phyloP scores from a whole-genome alignment of 2,888 invertebrate species.

The Lottia scabra region DNA sequence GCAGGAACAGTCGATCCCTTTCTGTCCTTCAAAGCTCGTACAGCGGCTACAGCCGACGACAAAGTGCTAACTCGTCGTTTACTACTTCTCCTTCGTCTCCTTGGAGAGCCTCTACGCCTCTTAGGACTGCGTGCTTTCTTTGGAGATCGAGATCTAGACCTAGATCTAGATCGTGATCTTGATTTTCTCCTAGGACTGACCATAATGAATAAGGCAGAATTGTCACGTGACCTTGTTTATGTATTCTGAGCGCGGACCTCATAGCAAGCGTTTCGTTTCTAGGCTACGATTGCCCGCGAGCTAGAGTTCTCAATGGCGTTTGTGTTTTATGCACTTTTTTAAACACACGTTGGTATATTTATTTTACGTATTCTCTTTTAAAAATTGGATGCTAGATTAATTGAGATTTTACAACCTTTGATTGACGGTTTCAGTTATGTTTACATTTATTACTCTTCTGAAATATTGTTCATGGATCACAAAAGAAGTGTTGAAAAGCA shows the following conservation, averaged over 20 bases:
- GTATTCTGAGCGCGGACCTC: not conserved
- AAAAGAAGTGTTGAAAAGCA: too few relatives aligned
- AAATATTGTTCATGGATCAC: too few relatives aligned
- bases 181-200: not conserved
- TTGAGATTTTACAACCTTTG: too few relatives aligned
- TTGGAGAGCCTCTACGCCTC: not conserved
- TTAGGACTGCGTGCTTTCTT: not conserved
- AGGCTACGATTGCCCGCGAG: not conserved
- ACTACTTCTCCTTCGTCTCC: not conserved
- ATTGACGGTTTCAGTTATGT: too few relatives aligned
- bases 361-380: too few relatives aligned
- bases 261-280: not conserved
- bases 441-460: too few relatives aligned
- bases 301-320: not conserved
- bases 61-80: not conserved
- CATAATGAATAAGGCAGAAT: not conserved
- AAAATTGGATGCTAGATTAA: too few relatives aligned
- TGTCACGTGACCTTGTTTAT: not conserved
- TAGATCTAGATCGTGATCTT: not conserved
- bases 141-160: not conserved
- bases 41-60: not conserved
- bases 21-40: slow-evolving; percentile 4
- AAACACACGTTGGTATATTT: too few relatives aligned
- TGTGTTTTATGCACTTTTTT: too few relatives aligned
- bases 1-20: not conserved